Conservation (phyloP, 2,113 vertebrate species). For the Oryzias melastigma region DNA sequence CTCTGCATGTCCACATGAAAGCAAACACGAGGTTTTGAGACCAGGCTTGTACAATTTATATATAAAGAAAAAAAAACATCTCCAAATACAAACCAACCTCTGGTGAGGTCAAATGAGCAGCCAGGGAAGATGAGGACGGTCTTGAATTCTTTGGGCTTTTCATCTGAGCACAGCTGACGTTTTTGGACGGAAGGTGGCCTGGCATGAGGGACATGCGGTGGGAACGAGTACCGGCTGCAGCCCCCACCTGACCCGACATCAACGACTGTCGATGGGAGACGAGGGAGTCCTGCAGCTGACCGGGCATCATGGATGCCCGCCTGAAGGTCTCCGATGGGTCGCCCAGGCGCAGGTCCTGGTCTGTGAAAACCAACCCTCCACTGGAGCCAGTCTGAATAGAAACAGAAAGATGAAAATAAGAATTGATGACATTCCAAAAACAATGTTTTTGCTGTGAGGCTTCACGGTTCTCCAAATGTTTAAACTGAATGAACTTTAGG, state of each 20-base stretch:
- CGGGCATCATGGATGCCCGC: slow-evolving; percentile 83
- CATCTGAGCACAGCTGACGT: slow-evolving; percentile 13
- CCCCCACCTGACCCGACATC: slow-evolving; percentile 64
- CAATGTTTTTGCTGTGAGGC: background rate
- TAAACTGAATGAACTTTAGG: no score
- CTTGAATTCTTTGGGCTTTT: slow-evolving; percentile 46
- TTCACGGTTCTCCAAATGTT: background rate
- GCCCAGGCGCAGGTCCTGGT: slow-evolving; percentile 87
- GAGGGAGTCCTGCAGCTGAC: slow-evolving; percentile 75
- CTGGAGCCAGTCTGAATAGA: slow-evolving; percentile 70
- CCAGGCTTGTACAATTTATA: background rate
- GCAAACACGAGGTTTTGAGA: background rate
- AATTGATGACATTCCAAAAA: no score
- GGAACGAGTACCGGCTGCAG: slow-evolving; percentile 17
- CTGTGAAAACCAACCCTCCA: slow-evolving; percentile 74
- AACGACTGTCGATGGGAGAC: slow-evolving; percentile 73
- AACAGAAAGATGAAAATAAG: no score
- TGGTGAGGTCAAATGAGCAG: slow-evolving; percentile 43
- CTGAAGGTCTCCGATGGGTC: slow-evolving; percentile 88
- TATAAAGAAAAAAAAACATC: background rate
- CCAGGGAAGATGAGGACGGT: slow-evolving; percentile 22
- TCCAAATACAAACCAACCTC: slow-evolving; percentile 55
- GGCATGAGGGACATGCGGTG: slow-evolving; percentile 80
- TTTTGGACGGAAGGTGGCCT: slow-evolving; percentile 63
- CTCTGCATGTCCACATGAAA: slow-evolving; percentile 62